phyloP scores from a whole-genome alignment of 2,113 vertebrate species.

The Oryzias curvinotus region DNA sequence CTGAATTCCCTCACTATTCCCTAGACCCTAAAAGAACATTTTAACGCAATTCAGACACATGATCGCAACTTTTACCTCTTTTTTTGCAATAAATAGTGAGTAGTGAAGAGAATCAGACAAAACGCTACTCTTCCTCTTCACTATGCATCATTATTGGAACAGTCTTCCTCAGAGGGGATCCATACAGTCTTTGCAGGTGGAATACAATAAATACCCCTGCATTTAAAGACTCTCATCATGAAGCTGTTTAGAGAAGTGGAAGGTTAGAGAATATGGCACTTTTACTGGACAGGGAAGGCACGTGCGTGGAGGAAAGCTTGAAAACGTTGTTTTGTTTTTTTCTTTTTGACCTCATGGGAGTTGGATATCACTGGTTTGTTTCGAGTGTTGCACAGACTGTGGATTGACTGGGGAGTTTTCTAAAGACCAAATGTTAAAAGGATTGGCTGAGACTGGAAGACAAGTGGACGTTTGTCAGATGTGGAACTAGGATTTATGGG shows the following conservation, averaged over 20 bases:
- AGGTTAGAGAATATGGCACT: slow-evolving; percentile 31
- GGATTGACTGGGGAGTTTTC: slow-evolving; percentile 21
- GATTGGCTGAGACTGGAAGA: slow-evolving; percentile 2
- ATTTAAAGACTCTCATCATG: slow-evolving; percentile 20
- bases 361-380: background rate
- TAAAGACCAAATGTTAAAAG: slow-evolving; percentile 4
- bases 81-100: no score
- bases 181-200: background rate
- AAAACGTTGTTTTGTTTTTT: background rate
- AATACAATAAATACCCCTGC: slow-evolving; percentile 23
- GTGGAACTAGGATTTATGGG: slow-evolving; percentile 17
- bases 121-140: slow-evolving; percentile 14
- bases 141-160: background rate
- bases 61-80: no score
- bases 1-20: no score
- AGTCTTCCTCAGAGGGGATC: slow-evolving; percentile 4
- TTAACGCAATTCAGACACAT: no score
- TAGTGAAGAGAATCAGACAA: background rate
- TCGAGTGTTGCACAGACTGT: background rate
- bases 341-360: background rate
- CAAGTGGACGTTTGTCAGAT: slow-evolving; percentile 7
- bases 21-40: no score
- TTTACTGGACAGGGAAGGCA: slow-evolving; percentile 45
- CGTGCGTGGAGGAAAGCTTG: slow-evolving; percentile 48
- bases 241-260: slow-evolving; percentile 37